Percentiles rank a stretch among this genome's conserved stretches.
Conservation (phyloP, 2,888 invertebrate species). For the Stegana nigrithorax region DNA sequence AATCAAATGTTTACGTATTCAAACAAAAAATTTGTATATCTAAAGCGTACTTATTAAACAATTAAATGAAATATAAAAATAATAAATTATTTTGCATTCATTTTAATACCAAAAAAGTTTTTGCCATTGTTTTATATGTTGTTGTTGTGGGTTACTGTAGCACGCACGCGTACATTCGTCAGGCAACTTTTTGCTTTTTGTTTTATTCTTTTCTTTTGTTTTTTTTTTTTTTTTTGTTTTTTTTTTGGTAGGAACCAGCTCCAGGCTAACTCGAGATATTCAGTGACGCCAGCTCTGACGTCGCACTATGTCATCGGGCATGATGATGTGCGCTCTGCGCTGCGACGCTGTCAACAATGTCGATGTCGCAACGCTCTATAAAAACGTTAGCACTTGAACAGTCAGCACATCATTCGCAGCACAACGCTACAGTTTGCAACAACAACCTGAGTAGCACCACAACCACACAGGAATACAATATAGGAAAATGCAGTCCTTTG, state of each 20-base stretch:
- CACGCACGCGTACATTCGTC: not conserved
- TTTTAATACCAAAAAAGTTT: not conserved
- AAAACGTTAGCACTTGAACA: conserved; percentile 38
- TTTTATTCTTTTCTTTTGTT: not conserved
- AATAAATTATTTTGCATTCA: conserved; percentile 5
- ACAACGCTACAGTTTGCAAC: conserved; percentile 33
- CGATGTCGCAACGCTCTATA: conserved; percentile 34
- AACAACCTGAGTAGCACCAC: conserved; percentile 4
- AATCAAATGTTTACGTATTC: too few relatives aligned
- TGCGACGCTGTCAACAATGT: not conserved
- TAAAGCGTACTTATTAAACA: not conserved
- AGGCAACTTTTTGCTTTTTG: not conserved
- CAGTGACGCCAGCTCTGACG: too few relatives aligned
- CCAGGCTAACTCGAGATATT: too few relatives aligned
- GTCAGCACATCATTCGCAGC: conserved; percentile 41
- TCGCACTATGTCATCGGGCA: not conserved
- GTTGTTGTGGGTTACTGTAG: not conserved
- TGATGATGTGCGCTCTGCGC: not conserved
- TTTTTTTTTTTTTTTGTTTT: not conserved
- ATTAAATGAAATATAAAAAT: not conserved
- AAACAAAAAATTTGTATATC: too few relatives aligned
- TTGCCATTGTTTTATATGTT: too few relatives aligned
- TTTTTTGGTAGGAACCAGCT: too few relatives aligned
- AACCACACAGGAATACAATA: not conserved
- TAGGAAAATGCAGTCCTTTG: conserved; percentile 11